Evolutionary conservation across 2,888 invertebrate genomes (phyloP).

Genomic region (Phrixothrix hirtus): DNA sequence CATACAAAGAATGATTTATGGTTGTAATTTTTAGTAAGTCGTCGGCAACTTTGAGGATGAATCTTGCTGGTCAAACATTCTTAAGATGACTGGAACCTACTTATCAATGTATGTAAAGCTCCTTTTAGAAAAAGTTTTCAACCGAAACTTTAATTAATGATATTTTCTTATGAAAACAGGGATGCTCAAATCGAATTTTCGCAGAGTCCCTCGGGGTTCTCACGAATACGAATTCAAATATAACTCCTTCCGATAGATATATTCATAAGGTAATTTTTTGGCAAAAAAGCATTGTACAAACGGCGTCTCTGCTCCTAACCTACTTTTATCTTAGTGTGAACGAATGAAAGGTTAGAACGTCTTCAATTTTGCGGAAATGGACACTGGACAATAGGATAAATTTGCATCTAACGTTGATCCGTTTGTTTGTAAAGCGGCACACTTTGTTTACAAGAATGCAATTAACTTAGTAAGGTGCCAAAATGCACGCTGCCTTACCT

Average conservation of each 20-base stretch:
- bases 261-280: slow-evolving; percentile 17
- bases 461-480: no score
- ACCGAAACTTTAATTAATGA: no score
- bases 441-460: neutral
- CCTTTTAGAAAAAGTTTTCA: no score
- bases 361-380: slow-evolving; percentile 37
- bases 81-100: neutral
- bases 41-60: slow-evolving; percentile 1
- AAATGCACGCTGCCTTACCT: no score
- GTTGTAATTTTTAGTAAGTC: slow-evolving; percentile 10
- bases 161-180: no score
- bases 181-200: no score
- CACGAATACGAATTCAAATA: no score
- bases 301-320: slow-evolving; percentile 9
- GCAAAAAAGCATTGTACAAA: slow-evolving; percentile 6
- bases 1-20: slow-evolving; percentile 18
- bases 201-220: no score
- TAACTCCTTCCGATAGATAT: no score
- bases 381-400: slow-evolving; percentile 38
- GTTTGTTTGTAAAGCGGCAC: slow-evolving; percentile 7
- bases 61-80: slow-evolving; percentile 6
- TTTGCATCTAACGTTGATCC: slow-evolving; percentile 34
- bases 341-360: slow-evolving; percentile 34
- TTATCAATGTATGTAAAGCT: no score
- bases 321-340: slow-evolving; percentile 24